A percentile compares a stretch with the other conserved stretches of the same genome.
These are phyloP conservation scores for Dissostichus mawsoni DNA, from an alignment of 2,113 vertebrate genomes.

Conservation along the genomic window DNA sequence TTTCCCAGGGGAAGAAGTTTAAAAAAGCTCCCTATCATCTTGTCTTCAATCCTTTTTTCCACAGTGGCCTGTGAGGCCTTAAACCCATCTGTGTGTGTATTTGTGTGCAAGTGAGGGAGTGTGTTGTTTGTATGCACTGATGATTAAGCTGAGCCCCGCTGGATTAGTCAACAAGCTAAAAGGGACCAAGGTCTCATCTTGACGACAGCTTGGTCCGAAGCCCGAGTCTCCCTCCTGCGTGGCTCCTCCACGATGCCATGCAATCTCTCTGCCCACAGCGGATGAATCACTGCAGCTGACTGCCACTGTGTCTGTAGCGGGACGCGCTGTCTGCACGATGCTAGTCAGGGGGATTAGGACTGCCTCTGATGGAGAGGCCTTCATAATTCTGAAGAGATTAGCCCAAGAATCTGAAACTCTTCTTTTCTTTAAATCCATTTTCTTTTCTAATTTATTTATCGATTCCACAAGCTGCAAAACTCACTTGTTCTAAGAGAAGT, in stretches of 20 bases:
- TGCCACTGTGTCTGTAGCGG: slow-evolving; percentile 35
- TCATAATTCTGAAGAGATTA: slow-evolving; percentile 67
- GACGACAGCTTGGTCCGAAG: slow-evolving; percentile 75
- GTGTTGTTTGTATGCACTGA: slow-evolving; percentile 47
- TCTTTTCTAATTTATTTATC: too few species aligned
- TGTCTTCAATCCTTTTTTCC: slow-evolving; percentile 54
- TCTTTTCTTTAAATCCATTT: too few species aligned
- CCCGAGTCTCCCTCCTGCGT: slow-evolving; percentile 57
- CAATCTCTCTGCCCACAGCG: slow-evolving; percentile 62
- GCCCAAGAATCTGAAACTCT: slow-evolving; percentile 24
- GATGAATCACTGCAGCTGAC: slow-evolving; percentile 72
- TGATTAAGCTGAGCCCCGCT: slow-evolving; percentile 70
- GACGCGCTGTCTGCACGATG: slow-evolving; percentile 41
- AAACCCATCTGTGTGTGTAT: slow-evolving; percentile 51
- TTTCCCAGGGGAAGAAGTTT: slow-evolving; percentile 37
- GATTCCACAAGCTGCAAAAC: too few species aligned
- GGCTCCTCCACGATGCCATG: slow-evolving; percentile 56
- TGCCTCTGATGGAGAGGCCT: slow-evolving; percentile 59
- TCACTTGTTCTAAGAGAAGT: too few species aligned
- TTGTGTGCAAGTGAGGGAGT: slow-evolving; percentile 20
- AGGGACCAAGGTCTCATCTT: slow-evolving; percentile 71
- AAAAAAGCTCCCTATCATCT: slow-evolving; percentile 51
- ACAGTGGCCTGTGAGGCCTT: slow-evolving; percentile 44
- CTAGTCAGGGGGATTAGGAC: slow-evolving; percentile 60
- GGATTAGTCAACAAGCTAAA: slow-evolving; percentile 80